These are phyloP conservation scores for Calcarius ornatus DNA, from an alignment of 2,113 vertebrate genomes.

Conservation along the genomic window DNA sequence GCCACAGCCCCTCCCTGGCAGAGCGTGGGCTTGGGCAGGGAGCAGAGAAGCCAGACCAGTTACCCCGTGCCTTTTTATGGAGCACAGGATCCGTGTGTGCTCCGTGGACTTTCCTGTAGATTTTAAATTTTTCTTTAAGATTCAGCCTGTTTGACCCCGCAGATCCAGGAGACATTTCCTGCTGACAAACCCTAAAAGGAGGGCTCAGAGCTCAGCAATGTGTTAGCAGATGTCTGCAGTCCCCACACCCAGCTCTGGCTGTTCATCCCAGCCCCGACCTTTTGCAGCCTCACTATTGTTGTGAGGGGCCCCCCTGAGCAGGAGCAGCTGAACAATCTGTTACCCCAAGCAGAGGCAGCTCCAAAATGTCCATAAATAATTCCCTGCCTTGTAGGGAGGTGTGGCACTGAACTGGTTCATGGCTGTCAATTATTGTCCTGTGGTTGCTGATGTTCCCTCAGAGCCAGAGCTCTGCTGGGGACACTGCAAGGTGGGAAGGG, in stretches of 20 bases:
- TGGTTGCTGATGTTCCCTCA: neutral
- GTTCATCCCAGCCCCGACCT: neutral
- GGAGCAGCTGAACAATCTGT: conserved; percentile 20
- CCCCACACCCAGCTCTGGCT: neutral
- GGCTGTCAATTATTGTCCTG: neutral
- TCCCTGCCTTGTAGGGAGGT: neutral
- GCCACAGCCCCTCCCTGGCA: neutral
- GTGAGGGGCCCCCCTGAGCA: neutral
- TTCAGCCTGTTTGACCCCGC: neutral
- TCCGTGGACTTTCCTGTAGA: neutral
- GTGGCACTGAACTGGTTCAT: neutral
- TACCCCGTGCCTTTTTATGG: accelerated
- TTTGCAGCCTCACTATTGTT: neutral
- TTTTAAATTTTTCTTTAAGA: neutral
- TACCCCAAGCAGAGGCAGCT: neutral
- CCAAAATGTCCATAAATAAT: neutral
- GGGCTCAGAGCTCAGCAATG: neutral
- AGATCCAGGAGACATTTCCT: neutral
- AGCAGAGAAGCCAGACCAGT: neutral
- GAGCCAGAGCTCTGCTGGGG: neutral
- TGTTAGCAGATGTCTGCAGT: conserved; percentile 4
- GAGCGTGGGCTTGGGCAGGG: neutral
- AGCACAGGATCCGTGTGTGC: accelerated
- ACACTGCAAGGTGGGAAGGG: neutral
- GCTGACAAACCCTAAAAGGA: neutral